phyloP scores from a whole-genome alignment of 2,888 invertebrate species.

The Lutraria lutraria region DNA sequence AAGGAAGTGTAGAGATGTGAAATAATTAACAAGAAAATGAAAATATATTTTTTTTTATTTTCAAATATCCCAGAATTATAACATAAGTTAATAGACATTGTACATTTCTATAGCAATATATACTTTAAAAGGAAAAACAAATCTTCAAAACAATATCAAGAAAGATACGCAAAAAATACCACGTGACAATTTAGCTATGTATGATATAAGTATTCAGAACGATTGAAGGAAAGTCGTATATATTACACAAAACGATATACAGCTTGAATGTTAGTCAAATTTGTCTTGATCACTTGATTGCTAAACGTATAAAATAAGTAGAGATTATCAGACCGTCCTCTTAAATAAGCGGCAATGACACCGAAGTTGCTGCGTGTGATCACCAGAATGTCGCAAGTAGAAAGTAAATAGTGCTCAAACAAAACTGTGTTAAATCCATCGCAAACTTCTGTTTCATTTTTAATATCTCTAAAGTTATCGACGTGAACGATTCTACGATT shows the following conservation, averaged over 20 bases:
- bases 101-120: no score
- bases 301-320: conserved; percentile 27
- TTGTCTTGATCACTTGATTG: conserved; percentile 4
- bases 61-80: no score
- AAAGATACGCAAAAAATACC: no score
- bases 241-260: conserved; percentile 30
- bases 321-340: conserved; percentile 29
- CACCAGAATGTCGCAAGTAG: conserved; percentile 51
- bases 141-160: no score
- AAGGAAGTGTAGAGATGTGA: no score
- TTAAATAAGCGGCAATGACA: conserved; percentile 44
- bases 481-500: conserved; percentile 47
- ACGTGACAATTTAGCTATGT: no score
- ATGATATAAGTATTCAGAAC: no score
- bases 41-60: no score
- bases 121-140: no score
- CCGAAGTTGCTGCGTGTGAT: conserved; percentile 59
- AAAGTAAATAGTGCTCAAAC: conserved; percentile 50
- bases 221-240: no score
- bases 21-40: no score
- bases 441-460: conserved; percentile 14
- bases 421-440: conserved; percentile 42
- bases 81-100: no score
- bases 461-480: conserved; percentile 12
- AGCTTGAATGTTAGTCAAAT: conserved; percentile 35